These are phyloP conservation scores for Eledona agricola DNA, from an alignment of 2,888 invertebrate species.

Conservation along the genomic window DNA sequence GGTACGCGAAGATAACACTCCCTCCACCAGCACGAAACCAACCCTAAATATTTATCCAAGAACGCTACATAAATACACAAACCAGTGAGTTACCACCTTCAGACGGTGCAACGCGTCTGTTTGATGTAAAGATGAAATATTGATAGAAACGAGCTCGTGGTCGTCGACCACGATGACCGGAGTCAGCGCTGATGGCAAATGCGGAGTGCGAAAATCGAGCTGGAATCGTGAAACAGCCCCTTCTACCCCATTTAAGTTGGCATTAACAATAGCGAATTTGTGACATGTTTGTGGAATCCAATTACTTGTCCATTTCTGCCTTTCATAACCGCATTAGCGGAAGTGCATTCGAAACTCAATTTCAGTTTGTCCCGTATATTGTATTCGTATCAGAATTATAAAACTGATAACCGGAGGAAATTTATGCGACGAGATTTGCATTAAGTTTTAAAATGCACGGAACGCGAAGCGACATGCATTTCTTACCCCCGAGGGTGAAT, in stretches of 20 bases:
- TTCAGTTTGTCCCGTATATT: slow-evolving; percentile 31
- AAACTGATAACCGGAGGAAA: slow-evolving; percentile 37
- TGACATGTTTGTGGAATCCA: slow-evolving; percentile 26
- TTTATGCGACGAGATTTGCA: slow-evolving; percentile 36
- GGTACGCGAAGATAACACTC: slow-evolving; percentile 31
- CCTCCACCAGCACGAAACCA: slow-evolving; percentile 18
- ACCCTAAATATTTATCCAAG: slow-evolving; percentile 25
- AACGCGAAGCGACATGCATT: slow-evolving; percentile 2
- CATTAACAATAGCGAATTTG: no score
- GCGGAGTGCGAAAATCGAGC: no score
- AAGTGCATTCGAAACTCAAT: slow-evolving; percentile 38
- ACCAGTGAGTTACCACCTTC: slow-evolving; percentile 3
- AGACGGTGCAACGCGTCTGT: slow-evolving; percentile 8
- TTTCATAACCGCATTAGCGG: slow-evolving; percentile 38
- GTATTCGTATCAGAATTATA: slow-evolving; percentile 33
- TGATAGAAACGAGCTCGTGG: no score
- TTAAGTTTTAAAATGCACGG: slow-evolving; percentile 21
- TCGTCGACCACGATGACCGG: no score
- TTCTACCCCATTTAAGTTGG: no score
- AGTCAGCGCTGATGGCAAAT: no score
- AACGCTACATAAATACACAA: slow-evolving; percentile 14
- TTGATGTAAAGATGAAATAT: no score
- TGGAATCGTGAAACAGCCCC: no score
- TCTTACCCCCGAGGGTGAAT: no score
- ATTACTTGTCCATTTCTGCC: slow-evolving; percentile 37